Percentiles rank a stretch among this genome's conserved stretches.
These are phyloP conservation scores for Halictus rubicundus DNA, from an alignment of 1,140 invertebrate genomes.

Conservation along the genomic window DNA sequence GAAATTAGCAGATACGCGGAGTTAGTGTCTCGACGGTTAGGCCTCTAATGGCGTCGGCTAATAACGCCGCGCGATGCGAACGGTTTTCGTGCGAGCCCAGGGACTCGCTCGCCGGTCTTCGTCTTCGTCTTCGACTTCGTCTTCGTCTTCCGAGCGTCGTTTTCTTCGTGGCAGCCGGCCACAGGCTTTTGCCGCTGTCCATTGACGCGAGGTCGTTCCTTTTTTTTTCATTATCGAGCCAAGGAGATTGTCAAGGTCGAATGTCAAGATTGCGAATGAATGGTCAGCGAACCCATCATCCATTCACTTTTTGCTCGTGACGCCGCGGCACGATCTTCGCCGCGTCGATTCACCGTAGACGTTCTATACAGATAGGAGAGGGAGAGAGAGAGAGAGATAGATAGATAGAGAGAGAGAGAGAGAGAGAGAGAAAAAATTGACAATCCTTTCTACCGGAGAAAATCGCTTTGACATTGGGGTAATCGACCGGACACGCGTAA, in stretches of 20 bases:
- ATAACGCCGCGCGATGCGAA: slow-evolving; percentile 38
- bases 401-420: neutral
- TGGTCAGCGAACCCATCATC: slow-evolving; percentile 45
- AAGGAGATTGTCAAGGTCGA: slow-evolving; percentile 47
- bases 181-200: neutral
- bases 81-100: neutral
- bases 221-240: slow-evolving; percentile 31
- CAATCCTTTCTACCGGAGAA: neutral
- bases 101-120: too few relatives aligned
- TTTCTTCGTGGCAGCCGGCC: too few relatives aligned
- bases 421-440: neutral
- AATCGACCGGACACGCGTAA: slow-evolving; percentile 28
- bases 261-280: slow-evolving; percentile 40
- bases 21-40: slow-evolving; percentile 42
- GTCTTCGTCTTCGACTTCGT: too few relatives aligned
- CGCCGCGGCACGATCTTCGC: neutral
- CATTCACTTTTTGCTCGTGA: slow-evolving; percentile 49
- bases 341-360: slow-evolving; percentile 12
- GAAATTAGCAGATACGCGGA: neutral
- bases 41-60: slow-evolving; percentile 63
- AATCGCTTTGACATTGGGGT: slow-evolving; percentile 31
- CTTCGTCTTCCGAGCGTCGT: too few relatives aligned
- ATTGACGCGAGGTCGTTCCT: slow-evolving; percentile 9
- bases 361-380: neutral
- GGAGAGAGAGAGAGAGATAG: neutral